Conservation (phyloP, 2,113 vertebrate species). For the Phalacrocorax brasilianus region DNA sequence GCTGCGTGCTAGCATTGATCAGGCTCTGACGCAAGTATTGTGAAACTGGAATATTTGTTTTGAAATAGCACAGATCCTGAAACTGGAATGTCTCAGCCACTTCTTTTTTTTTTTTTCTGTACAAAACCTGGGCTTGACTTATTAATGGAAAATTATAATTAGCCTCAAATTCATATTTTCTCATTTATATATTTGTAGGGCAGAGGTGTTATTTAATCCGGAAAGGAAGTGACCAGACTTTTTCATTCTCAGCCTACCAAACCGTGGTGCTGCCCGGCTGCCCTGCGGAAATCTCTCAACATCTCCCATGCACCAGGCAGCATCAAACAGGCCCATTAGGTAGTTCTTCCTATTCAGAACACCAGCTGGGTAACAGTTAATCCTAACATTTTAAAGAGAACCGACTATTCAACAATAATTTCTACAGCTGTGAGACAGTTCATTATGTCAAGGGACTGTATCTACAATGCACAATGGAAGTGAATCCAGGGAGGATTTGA, state of each 20-base stretch:
- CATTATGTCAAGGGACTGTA: not conserved
- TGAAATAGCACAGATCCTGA: not conserved
- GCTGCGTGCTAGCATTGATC: not conserved
- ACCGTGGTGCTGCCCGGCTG: not conserved
- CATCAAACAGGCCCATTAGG: not conserved
- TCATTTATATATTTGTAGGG: not conserved
- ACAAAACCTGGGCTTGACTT: not conserved
- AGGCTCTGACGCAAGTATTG: constrained; percentile 30
- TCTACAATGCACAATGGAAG: not conserved
- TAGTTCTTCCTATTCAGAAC: not conserved
- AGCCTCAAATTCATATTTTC: not conserved
- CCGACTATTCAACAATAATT: not conserved
- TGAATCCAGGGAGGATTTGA: not conserved
- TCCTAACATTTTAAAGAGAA: constrained; percentile 26
- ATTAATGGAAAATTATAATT: not conserved
- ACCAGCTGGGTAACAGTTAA: constrained; percentile 15
- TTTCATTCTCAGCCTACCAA: not conserved
- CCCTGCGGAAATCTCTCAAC: not conserved
- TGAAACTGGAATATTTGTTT: constrained; percentile 38
- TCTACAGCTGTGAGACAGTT: not conserved
- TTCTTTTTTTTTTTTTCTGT: not conserved
- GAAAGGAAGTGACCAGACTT: not conserved
- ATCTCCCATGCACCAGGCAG: not conserved
- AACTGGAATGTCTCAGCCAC: not conserved
- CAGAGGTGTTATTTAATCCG: not conserved